phyloP scores from a whole-genome alignment of 2,888 invertebrate species.

The Caenorhabditis sulstoni region DNA sequence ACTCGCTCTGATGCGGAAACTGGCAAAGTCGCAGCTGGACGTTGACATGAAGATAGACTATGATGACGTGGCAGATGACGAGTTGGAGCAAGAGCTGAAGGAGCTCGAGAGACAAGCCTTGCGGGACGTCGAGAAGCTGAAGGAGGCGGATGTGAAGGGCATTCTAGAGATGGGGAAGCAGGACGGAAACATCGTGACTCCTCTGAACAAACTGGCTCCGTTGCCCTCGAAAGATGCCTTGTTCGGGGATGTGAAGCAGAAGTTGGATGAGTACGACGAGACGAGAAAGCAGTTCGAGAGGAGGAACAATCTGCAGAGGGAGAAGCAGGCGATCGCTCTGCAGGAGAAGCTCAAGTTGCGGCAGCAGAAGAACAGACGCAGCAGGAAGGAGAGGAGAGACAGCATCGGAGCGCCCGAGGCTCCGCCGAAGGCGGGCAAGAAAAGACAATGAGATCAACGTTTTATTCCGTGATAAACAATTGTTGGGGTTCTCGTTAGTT shows the following conservation, averaged over 20 bases:
- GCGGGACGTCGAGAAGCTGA: constrained; percentile 76
- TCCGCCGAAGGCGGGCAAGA: constrained; percentile 24
- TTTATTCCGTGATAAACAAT: too few species aligned
- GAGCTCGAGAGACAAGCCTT: constrained; percentile 80
- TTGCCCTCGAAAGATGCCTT: constrained; percentile 82
- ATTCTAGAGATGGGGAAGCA: constrained; percentile 76
- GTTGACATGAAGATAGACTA: constrained; percentile 79
- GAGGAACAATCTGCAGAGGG: constrained; percentile 73
- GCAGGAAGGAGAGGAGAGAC: constrained; percentile 50
- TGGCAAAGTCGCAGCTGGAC: constrained; percentile 79
- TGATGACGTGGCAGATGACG: constrained; percentile 79
- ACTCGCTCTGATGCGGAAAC: constrained; percentile 82
- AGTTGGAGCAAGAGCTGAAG: constrained; percentile 78
- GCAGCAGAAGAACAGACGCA: constrained; percentile 72
- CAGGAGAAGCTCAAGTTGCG: constrained; percentile 76
- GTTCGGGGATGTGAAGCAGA: constrained; percentile 81
- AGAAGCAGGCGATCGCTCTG: constrained; percentile 76
- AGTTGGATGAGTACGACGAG: constrained; percentile 75
- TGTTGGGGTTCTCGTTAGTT: too few species aligned
- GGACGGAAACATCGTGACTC: constrained; percentile 76
- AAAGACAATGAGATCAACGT: too few species aligned
- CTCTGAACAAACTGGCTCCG: constrained; percentile 82
- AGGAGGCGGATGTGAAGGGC: constrained; percentile 69
- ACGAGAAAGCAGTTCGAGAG: constrained; percentile 75
- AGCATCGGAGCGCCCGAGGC: constrained; percentile 39